phyloP scores from a whole-genome alignment of 2,113 vertebrate genomes.

The zebrafish (Danio rerio) region GRCz12tu NC_133183.1:34400001-34400500 shows the following conservation, averaged over 20 bases:
- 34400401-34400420: constrained; percentile 28
- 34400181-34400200: not conserved
- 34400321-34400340: not conserved
- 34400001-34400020: too few species aligned
- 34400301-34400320: not conserved
- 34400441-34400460: not conserved
- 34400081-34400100: not conserved
- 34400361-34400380: not conserved
- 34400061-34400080: not conserved
- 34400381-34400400: not conserved
- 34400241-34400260: not conserved
- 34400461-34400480: not conserved
- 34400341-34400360: not conserved
- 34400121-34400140: not conserved
- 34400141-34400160: not conserved
- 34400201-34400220: not conserved
- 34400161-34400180: not conserved
- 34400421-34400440: not conserved
- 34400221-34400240: constrained; percentile 1
- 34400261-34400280: not conserved
- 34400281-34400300: constrained; percentile 1
- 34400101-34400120: not conserved
- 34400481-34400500: not conserved
- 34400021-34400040: not conserved
- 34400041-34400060: not conserved